Base-by-base conservation (phyloP, 2,113 vertebrate species). In the Muscicapa adusta region DNA sequence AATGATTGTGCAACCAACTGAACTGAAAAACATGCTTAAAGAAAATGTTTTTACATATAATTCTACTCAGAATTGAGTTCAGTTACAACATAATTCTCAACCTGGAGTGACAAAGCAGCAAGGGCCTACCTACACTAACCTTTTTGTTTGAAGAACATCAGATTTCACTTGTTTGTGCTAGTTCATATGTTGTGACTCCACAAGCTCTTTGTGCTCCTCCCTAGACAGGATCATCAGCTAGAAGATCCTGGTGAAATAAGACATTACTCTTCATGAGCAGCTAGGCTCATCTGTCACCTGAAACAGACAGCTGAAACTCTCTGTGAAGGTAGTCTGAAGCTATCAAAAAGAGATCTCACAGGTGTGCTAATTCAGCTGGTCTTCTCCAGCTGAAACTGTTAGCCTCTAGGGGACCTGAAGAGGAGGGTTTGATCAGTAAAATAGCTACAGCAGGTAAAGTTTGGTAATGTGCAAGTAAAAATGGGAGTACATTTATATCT, bases 401-500 rank as follows among this genome's bases (percentile, higher is more conserved):
- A 95, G 57, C 88, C 94, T 63, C 48, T 61, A 92, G 34, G 63
- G 95, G 51, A 94, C 5, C 16, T 82, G 60, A 68, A 77, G 78
- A 82, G 76, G 40, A 96, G 40, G 8, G 28, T 62, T 50, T 47
- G 78, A 89, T 91, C 54, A 84, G 76, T 89, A 93, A 96, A 93
- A 91, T 36, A 92, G 50, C 76, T 80, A 61, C 7, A 43, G 45
- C 11, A 72, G 70, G 57, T 17, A 28, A 62, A 65, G 25, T 89
- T 94, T 93, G 65, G 71, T 85, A 88, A 89, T 42, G n/a, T 76
- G 28, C 38, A 93, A 94, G 58, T 54, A 56, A 95, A 93, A 96
- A 12, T 67, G 12, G 23, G 31, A 84, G 6, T 38, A 53, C 9
- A 13, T 79, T 85, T 85, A 70, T 12, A 72, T 8, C 25, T 57